Conservation (phyloP, 92 coral and sea anemone genomes). For the Diadumene lineata region DNA sequence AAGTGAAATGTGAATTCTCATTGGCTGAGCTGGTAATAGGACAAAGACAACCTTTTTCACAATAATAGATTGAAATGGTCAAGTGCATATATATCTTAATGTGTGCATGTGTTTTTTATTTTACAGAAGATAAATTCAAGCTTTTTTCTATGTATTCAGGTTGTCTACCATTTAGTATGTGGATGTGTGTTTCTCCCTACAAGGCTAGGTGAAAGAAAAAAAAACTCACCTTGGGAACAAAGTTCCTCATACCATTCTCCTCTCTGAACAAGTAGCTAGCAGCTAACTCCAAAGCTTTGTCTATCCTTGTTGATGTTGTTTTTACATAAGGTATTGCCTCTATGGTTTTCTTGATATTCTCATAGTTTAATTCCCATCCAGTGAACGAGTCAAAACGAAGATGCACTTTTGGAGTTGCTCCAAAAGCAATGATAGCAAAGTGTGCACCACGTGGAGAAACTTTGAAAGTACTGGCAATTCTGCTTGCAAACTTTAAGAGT, state of each 20-base stretch:
- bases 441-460: constrained; percentile 59
- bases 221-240: constrained; percentile 54
- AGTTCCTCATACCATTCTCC: constrained; percentile 55
- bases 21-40: too few species aligned
- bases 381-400: constrained; percentile 48
- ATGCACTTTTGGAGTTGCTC: constrained; percentile 25
- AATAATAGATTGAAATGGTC: too few species aligned
- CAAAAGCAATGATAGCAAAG: constrained; percentile 54
- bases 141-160: too few species aligned
- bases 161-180: too few species aligned
- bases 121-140: too few species aligned
- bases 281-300: constrained; percentile 50
- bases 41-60: too few species aligned
- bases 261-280: constrained; percentile 51
- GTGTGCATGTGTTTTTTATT: too few species aligned
- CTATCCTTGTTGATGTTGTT: constrained; percentile 49
- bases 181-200: too few species aligned
- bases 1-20: too few species aligned
- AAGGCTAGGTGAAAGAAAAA: not conserved
- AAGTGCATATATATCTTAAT: too few species aligned
- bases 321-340: constrained; percentile 43
- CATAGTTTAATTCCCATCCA: constrained; percentile 35
- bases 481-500: constrained; percentile 49
- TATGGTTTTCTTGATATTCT: constrained; percentile 38
- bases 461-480: constrained; percentile 48